A percentile compares a stretch with the other conserved stretches of the same genome.
These are phyloP conservation scores for Meteorus sp. DNA, from an alignment of 1,140 invertebrate species.

Conservation along the genomic window DNA sequence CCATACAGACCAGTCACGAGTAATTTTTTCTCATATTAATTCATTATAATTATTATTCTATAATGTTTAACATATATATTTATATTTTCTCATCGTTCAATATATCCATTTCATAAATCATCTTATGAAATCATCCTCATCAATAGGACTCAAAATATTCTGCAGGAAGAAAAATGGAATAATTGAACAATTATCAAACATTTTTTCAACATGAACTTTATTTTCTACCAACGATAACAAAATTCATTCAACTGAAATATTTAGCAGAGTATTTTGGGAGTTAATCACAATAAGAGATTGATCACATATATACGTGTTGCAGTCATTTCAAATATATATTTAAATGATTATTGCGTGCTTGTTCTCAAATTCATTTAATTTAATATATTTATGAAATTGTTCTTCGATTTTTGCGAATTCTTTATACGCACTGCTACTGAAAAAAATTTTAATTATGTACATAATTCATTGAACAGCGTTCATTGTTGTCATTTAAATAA, in stretches of 20 bases:
- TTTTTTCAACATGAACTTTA: too few species aligned
- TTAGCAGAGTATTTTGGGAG: slow-evolving; percentile 44
- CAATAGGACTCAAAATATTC: slow-evolving; percentile 34
- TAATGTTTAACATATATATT: slow-evolving; percentile 40
- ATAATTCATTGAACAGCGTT: slow-evolving; percentile 28
- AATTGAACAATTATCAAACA: slow-evolving; percentile 6
- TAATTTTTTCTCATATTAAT: slow-evolving; percentile 60
- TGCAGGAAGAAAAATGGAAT: slow-evolving; percentile 29
- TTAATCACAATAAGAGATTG: slow-evolving; percentile 26
- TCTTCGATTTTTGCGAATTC: slow-evolving; percentile 32
- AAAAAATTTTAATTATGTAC: slow-evolving; percentile 33
- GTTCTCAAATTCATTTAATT: slow-evolving; percentile 36
- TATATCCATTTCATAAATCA: slow-evolving; percentile 40
- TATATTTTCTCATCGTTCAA: slow-evolving; percentile 44
- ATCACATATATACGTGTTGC: slow-evolving; percentile 40
- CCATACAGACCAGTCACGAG: slow-evolving; percentile 74
- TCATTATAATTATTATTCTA: slow-evolving; percentile 37
- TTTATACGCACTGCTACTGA: slow-evolving; percentile 39
- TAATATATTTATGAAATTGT: slow-evolving; percentile 12
- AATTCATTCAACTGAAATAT: too few species aligned
- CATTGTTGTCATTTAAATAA: slow-evolving; percentile 27
- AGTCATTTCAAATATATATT: slow-evolving; percentile 38
- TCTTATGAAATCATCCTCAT: slow-evolving; percentile 37
- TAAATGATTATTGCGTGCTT: slow-evolving; percentile 41
- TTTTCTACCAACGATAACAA: background rate